A percentile compares a stretch with the other conserved stretches of the same genome.
Conservation (phyloP, 64 coral and sea anemone species). For the Montipora sp. region DNA sequence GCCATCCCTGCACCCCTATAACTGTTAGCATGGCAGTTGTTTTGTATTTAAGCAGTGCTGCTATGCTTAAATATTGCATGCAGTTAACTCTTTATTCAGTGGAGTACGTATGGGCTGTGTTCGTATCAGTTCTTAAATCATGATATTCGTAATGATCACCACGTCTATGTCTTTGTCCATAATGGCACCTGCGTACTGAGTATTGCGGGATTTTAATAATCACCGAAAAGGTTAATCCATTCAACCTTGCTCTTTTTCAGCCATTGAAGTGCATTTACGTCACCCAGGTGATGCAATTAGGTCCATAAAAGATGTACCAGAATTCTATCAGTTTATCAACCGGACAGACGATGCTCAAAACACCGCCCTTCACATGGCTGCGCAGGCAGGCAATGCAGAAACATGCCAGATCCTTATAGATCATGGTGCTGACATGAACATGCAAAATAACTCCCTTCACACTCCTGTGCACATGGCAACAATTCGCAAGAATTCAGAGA, state of each 20-base stretch:
- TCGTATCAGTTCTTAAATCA: no score
- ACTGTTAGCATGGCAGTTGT: no score
- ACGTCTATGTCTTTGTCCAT: no score
- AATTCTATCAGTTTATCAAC: constrained; percentile 48
- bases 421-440: constrained; percentile 52
- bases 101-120: no score
- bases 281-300: constrained; percentile 27
- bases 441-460: constrained; percentile 43
- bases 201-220: no score
- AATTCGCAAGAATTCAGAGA: constrained; percentile 6
- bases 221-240: no score
- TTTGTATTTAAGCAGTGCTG: no score
- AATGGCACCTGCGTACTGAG: no score
- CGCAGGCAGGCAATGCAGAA: constrained; percentile 51
- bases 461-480: constrained; percentile 67
- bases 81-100: no score
- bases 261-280: neutral
- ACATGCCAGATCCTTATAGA: constrained; percentile 43
- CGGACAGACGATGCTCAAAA: constrained; percentile 32
- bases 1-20: no score
- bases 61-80: no score
- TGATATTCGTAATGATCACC: no score
- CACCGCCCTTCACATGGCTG: constrained; percentile 70
- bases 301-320: neutral
- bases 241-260: constrained; percentile 11